Evolutionary conservation across 2,113 vertebrate species (phyloP).

Genomic region (Cochlearius cochlearius): DNA sequence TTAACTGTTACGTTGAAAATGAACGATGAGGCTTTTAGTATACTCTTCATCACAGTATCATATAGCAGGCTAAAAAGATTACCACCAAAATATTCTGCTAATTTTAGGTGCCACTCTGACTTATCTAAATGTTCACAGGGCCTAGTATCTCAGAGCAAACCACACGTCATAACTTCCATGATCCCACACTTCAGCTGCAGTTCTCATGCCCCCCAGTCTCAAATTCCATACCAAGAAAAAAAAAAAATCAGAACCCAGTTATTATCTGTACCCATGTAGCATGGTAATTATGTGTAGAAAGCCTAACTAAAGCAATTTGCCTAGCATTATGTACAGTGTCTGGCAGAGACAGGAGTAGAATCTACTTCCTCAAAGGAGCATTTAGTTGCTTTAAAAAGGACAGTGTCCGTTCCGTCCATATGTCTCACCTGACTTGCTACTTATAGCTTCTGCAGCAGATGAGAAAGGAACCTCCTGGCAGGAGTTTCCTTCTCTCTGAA

Average conservation of each 20-base stretch:
- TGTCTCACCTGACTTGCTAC: not conserved
- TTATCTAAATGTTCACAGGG: not conserved
- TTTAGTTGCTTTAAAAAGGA: not conserved
- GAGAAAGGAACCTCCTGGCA: not conserved
- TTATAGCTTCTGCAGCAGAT: not conserved
- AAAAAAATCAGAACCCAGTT: not conserved
- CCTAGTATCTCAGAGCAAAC: not conserved
- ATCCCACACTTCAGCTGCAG: not conserved
- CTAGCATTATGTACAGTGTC: not conserved
- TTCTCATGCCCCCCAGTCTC: not conserved
- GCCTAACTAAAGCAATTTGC: not conserved
- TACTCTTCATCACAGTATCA: not conserved
- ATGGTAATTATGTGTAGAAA: not conserved
- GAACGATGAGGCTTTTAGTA: not conserved
- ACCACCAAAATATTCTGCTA: not conserved
- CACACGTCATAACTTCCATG: not conserved
- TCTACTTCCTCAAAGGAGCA: not conserved
- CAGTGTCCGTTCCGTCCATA: not conserved
- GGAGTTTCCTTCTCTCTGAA: not conserved
- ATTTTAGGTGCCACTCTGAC: not conserved
- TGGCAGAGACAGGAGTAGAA: not conserved
- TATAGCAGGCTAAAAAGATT: not conserved
- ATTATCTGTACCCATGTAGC: not conserved
- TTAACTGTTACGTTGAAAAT: not conserved
- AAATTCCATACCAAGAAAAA: not conserved